A percentile compares a stretch with the other conserved stretches of the same genome.
Conservation (phyloP, 2,113 vertebrate genomes). For the Anhinga rufa region DNA sequence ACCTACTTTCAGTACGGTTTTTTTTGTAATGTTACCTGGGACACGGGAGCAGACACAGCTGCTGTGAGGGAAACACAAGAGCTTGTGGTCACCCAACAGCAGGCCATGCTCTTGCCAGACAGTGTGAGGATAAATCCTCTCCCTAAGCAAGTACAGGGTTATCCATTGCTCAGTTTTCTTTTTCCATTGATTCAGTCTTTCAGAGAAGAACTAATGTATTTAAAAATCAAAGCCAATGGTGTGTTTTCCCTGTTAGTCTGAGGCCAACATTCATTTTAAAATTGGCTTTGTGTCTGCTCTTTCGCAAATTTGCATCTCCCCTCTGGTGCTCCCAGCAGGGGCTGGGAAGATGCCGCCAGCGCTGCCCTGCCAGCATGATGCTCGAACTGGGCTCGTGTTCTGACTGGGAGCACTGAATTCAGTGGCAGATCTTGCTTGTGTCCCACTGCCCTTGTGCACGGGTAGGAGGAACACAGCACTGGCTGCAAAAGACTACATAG, state of each 20-base stretch:
- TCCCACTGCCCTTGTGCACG: background rate
- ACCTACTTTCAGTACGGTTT: no score
- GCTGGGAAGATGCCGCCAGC: background rate
- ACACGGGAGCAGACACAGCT: background rate
- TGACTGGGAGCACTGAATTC: fast-evolving
- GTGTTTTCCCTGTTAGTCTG: background rate
- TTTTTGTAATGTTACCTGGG: fast-evolving
- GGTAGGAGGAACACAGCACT: background rate
- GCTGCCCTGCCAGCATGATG: background rate
- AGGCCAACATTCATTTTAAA: background rate
- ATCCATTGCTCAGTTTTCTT: background rate
- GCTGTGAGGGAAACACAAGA: background rate
- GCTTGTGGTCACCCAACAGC: background rate
- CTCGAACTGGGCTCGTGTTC: background rate
- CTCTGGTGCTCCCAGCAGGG: background rate
- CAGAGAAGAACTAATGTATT: background rate
- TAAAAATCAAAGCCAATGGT: conserved; percentile 46
- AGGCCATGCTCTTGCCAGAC: background rate
- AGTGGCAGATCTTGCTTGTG: background rate
- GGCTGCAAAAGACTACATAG: background rate
- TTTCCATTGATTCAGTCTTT: background rate
- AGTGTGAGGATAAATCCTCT: background rate
- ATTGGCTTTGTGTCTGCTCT: background rate
- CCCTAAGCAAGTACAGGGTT: background rate
- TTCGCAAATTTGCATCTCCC: background rate